Evolutionary conservation across 2,888 invertebrate species (phyloP), one percentile per base, ranked within the genome.

Genomic region (Fragum fragum): DNA sequence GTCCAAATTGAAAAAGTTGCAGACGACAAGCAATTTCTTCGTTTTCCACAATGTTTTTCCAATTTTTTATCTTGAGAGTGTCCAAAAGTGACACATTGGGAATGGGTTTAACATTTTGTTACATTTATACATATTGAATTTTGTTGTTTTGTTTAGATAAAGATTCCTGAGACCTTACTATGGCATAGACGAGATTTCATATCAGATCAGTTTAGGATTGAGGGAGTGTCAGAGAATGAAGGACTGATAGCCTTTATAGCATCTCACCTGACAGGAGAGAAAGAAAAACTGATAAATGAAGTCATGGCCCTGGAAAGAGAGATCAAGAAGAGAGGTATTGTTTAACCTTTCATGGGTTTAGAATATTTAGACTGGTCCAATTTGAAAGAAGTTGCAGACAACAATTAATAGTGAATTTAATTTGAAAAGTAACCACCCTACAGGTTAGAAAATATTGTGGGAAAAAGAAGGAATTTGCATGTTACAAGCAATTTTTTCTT

Each of bases 171-270:
- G 75, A 73, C 92, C 68, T 57, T 93, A 42, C 73, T 89, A 71
- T 91, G 92, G 91, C 86, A 92, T 72, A 83, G 88, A 42, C 79
- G 87, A 47, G 91, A 92, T 77, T 91, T 92, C 61, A 87, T 88
- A 28, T 80, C 77, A 18, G 78, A 86, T 6, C 75, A 72, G 29
- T 73, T 76, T 32, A 74, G 73, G 21, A 76, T 74, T 42, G 76
- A 86, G 16, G 79, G 77, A 47, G 79, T 83, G 21, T 79, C 84
- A 11, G 86, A 81, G 32, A 87, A 86, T 53, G 85, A 87, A 32
- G 90, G 88, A 32, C 80, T 93, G 23, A 61, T 91, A 5, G 85
- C 87, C 47, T 90, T 91, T 71, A 85, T 92, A n/a, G 80, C 81
- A 11, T 70, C 80, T 18, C 86, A 90, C 63, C 66, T 90, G 29